A percentile compares a stretch with the other conserved stretches of the same genome.
These are phyloP conservation scores for Rhinichthys klamathensis DNA, from an alignment of 2,113 vertebrate species.

Conservation along the genomic window DNA sequence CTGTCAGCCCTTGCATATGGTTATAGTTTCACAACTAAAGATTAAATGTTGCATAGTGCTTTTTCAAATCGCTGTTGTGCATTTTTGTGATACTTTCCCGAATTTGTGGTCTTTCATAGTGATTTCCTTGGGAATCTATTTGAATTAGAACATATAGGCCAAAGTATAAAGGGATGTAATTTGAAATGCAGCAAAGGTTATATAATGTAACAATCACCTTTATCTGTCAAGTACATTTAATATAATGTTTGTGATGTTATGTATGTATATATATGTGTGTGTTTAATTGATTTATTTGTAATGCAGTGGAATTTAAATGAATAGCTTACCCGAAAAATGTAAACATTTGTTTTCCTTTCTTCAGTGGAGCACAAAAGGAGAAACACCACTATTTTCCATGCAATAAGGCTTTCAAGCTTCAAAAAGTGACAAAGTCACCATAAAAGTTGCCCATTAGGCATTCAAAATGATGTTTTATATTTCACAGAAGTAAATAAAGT, in stretches of 20 bases:
- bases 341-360: background rate
- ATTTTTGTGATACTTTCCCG: too few relatives aligned
- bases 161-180: background rate
- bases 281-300: too few relatives aligned
- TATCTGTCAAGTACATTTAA: too few relatives aligned
- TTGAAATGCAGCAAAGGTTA: background rate
- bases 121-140: background rate
- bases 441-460: background rate
- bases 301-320: too few relatives aligned
- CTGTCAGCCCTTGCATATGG: constrained; percentile 9
- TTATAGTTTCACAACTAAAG: background rate
- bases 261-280: too few relatives aligned
- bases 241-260: too few relatives aligned
- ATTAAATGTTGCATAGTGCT: background rate
- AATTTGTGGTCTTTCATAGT: background rate
- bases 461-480: background rate
- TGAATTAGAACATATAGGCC: background rate
- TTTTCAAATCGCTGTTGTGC: background rate
- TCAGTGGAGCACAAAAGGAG: too few relatives aligned
- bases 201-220: too few relatives aligned
- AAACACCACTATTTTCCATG: background rate
- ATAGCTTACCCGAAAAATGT: background rate
- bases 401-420: background rate
- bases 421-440: background rate
- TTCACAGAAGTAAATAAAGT: background rate